phyloP scores from a whole-genome alignment of 2,888 invertebrate species.

The Selenia dentaria region DNA sequence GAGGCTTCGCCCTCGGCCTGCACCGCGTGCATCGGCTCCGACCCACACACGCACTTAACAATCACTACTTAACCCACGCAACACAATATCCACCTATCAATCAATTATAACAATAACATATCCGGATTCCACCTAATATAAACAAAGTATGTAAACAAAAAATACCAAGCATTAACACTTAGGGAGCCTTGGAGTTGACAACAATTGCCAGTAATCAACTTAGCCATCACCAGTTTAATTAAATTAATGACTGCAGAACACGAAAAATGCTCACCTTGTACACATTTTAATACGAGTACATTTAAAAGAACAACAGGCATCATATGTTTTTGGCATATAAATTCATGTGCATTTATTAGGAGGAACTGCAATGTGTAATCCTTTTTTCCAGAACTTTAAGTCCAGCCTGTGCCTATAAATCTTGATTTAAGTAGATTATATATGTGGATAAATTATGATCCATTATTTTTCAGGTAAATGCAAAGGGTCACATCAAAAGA shows the following conservation, averaged over 20 bases:
- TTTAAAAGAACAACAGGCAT: no score
- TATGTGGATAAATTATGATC: no score
- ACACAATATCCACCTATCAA: conserved; percentile 43
- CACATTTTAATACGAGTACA: no score
- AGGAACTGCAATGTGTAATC: no score
- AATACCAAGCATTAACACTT: conserved; percentile 1
- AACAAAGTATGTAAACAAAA: conserved; percentile 9
- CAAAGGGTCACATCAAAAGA: no score
- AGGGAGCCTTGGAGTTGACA: background rate
- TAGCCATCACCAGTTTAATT: background rate
- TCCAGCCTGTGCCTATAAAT: no score
- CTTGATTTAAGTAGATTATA: no score
- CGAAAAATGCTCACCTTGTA: no score
- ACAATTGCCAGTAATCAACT: background rate
- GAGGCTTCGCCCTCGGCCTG: conserved; percentile 13
- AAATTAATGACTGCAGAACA: conserved; percentile 1
- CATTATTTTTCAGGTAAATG: no score
- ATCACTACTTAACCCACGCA: conserved; percentile 46
- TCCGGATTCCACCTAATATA: background rate
- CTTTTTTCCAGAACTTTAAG: no score
- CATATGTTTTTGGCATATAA: no score
- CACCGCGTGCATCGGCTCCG: conserved; percentile 28
- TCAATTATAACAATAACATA: conserved; percentile 5
- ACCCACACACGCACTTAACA: conserved; percentile 14
- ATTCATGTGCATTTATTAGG: no score